Conservation (phyloP, 1,140 invertebrate genomes). For the Leptinotarsa defecta region DNA sequence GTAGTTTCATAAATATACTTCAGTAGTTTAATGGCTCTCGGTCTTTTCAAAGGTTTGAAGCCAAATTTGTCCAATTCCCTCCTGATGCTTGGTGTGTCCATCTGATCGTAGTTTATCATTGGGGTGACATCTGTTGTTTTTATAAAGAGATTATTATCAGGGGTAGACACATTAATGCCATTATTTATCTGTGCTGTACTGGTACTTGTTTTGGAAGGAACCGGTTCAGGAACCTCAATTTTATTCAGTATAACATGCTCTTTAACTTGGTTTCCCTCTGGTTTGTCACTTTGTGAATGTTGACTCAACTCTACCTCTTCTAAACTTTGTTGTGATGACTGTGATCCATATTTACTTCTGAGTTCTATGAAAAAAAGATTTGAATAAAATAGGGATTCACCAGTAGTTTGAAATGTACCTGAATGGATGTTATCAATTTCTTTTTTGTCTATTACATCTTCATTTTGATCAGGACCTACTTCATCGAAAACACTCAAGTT, state of each 20-base stretch:
- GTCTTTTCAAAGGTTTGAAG: constrained; percentile 63
- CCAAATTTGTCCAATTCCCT: constrained; percentile 63
- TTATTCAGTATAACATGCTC: too few relatives aligned
- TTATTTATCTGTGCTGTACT: background rate
- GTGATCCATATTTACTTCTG: constrained; percentile 11
- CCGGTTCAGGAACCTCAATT: background rate
- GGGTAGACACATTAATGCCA: constrained; percentile 22
- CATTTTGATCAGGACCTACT: background rate
- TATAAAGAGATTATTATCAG: constrained; percentile 47
- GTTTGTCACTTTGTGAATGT: background rate
- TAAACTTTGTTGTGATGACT: background rate
- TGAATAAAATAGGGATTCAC: background rate
- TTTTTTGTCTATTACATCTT: background rate
- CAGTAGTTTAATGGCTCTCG: constrained; percentile 47
- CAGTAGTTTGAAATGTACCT: constrained; percentile 14
- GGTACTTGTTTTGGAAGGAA: background rate
- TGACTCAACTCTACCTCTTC: background rate
- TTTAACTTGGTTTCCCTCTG: too few relatives aligned
- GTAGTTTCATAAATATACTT: constrained; percentile 55
- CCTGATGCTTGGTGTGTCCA: constrained; percentile 60
- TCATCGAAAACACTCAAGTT: constrained; percentile 15
- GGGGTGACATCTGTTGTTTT: constrained; percentile 62
- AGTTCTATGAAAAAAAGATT: constrained; percentile 8
- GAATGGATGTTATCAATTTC: constrained; percentile 17
- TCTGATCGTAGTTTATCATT: constrained; percentile 59